phyloP scores from a whole-genome alignment of 2,888 invertebrate species.

The Hemicrepidius hirtus region DNA sequence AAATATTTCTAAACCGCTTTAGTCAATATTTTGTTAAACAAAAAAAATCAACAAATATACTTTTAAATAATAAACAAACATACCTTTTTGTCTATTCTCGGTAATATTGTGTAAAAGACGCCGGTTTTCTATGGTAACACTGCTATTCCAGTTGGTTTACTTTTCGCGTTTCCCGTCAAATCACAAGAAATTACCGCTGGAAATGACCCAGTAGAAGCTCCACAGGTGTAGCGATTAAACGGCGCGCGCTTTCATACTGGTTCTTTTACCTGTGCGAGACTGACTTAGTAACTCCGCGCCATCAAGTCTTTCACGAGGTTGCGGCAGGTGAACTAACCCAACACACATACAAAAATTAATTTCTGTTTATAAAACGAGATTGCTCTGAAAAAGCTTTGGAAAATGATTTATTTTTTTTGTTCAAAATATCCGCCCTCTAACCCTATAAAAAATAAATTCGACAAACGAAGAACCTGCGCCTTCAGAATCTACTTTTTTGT shows the following conservation, averaged over 20 bases:
- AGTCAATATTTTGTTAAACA: not conserved
- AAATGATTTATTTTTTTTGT: too few relatives aligned
- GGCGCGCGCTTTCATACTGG: constrained; percentile 52
- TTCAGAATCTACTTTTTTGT: too few relatives aligned
- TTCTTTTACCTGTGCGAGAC: constrained; percentile 59
- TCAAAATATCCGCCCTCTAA: too few relatives aligned
- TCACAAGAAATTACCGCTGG: constrained; percentile 47
- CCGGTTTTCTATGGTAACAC: constrained; percentile 10
- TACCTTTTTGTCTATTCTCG: not conserved
- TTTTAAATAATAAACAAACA: not conserved
- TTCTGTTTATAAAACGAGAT: constrained; percentile 27
- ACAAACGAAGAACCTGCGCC: too few relatives aligned
- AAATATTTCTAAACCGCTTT: not conserved
- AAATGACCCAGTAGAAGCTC: constrained; percentile 52
- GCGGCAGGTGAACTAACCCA: constrained; percentile 60
- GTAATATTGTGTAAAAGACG: not conserved
- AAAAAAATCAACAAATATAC: not conserved
- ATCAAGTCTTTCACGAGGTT: constrained; percentile 55
- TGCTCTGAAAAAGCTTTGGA: constrained; percentile 2
- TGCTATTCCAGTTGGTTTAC: constrained; percentile 20
- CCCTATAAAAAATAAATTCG: too few relatives aligned
- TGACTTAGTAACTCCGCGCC: constrained; percentile 60
- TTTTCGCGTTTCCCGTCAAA: constrained; percentile 36
- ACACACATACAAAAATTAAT: constrained; percentile 46
- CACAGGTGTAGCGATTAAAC: constrained; percentile 53